These are phyloP conservation scores for Atherinosoma microstoma DNA, from an alignment of 2,797 vertebrate genomes.

Conservation along the genomic window DNA sequence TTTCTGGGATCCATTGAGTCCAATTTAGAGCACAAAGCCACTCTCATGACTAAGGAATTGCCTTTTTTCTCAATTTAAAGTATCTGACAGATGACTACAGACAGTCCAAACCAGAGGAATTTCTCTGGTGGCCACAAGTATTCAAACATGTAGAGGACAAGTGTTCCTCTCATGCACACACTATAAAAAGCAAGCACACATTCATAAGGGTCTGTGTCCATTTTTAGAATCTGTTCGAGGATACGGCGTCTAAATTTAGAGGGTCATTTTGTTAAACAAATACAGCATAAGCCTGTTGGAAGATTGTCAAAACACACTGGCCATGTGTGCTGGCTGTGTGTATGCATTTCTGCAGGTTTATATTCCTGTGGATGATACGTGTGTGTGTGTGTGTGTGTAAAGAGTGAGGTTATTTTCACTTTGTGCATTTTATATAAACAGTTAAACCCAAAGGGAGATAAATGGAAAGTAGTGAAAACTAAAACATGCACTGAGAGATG, in stretches of 20 bases:
- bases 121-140: conserved; percentile 30
- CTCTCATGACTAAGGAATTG: neutral
- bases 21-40: conserved; percentile 2
- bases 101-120: conserved; percentile 43
- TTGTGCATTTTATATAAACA: conserved; percentile 37
- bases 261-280: conserved; percentile 73
- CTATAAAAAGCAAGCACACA: conserved; percentile 24
- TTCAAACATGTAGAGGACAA: conserved; percentile 13
- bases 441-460: conserved; percentile 3
- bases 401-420: conserved; percentile 46
- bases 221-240: conserved; percentile 64
- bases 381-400: neutral
- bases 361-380: conserved; percentile 19
- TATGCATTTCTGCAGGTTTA: conserved; percentile 26
- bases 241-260: conserved; percentile 69
- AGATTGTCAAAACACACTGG: conserved; percentile 55
- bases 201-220: conserved; percentile 40
- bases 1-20: neutral
- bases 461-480: neutral
- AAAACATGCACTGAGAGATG: neutral
- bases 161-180: conserved; percentile 12
- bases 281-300: conserved; percentile 52
- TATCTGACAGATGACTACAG: conserved; percentile 6
- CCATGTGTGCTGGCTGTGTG: conserved; percentile 45
- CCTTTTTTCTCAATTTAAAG: neutral